Base-by-base conservation (phyloP, 2,888 invertebrate species). In the Andrena praecox region DNA sequence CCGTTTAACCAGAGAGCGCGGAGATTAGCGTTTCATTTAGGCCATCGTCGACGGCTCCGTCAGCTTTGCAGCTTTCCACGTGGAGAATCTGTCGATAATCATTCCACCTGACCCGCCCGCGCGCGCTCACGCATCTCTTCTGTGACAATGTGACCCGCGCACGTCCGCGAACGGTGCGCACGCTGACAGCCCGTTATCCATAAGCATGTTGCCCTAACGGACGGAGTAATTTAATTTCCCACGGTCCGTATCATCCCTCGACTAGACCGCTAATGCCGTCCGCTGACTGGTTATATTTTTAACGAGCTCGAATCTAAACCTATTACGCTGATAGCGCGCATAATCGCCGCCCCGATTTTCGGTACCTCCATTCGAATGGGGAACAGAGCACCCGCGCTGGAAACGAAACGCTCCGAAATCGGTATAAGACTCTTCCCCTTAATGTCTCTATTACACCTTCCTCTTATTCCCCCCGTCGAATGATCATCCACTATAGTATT, bases 181-280 rank as follows among this genome's bases (percentile, higher is more conserved):
- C 75, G 69, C 50, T 83, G 87, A 87, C 85, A 86, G 78, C 31
- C 67, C 75, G 82, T 82, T 85, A 87, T 86, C 88, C 73, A 82
- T 88, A 85, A 88, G 82, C 88, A 80, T 67, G 75, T 71, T 59
- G 69, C 59, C 72, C 64, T 77, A 86, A 73, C 79, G 70, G 72
- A 7, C 29, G 54, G 66, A 85, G 84, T 86, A 86, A 86, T 86
- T 86, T 85, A 82, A 75, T 86, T 85, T 82, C 70, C 64, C 72
- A 48, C 69, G 79, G 71, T 68, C 71, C 77, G 82, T 80, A 86
- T 85, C 77, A 52, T 52, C 67, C 77, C 74, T 50, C 59, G 68
- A 66, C 63, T 52, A 64, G 74, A 82, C 71, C 77, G 66, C 77
- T 84, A 82, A 82, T 79, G 82, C 50, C 59, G 60, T 78, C 74